A percentile compares a stretch with the other conserved stretches of the same genome.
Evolutionary conservation across 35 echinoderm and acorn worm species (phyloP).

Genomic region (Chiridota heheva): DNA sequence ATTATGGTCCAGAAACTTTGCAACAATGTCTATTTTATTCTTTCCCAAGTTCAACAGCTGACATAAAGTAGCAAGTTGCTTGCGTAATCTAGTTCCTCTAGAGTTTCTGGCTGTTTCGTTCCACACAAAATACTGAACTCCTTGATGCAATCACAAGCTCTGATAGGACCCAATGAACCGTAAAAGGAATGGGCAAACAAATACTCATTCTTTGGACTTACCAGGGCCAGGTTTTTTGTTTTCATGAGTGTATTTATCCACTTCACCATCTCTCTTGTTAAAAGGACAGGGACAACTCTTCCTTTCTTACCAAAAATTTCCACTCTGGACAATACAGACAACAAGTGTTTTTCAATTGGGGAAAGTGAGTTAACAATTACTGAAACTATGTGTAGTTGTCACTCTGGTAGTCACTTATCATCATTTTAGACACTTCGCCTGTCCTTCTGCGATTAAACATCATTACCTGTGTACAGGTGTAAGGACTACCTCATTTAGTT

Average conservation of each 20-base stretch:
- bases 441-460: constrained; percentile 58
- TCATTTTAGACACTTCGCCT: constrained; percentile 74
- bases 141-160: constrained; percentile 53
- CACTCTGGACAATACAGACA: constrained; percentile 36
- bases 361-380: constrained; percentile 23
- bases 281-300: constrained; percentile 50
- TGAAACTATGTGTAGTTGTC: constrained; percentile 1
- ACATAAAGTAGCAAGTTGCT: constrained; percentile 62
- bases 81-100: constrained; percentile 54
- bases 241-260: constrained; percentile 40
- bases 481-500: constrained; percentile 43
- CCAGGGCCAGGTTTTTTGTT: not conserved
- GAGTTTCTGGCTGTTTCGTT: constrained; percentile 33
- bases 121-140: constrained; percentile 49
- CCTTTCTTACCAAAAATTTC: constrained; percentile 69
- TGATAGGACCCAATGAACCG: constrained; percentile 50
- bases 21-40: constrained; percentile 68
- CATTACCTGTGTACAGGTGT: constrained; percentile 41
- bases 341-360: constrained; percentile 55
- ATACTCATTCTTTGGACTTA: constrained; percentile 45
- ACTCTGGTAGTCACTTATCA: constrained; percentile 25
- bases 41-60: constrained; percentile 57
- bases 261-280: constrained; percentile 50
- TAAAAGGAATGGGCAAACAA: constrained; percentile 50
- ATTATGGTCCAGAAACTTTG: constrained; percentile 64